Evolutionary conservation across 2,888 invertebrate genomes (phyloP).

Genomic region (Pterostichus madidus): DNA sequence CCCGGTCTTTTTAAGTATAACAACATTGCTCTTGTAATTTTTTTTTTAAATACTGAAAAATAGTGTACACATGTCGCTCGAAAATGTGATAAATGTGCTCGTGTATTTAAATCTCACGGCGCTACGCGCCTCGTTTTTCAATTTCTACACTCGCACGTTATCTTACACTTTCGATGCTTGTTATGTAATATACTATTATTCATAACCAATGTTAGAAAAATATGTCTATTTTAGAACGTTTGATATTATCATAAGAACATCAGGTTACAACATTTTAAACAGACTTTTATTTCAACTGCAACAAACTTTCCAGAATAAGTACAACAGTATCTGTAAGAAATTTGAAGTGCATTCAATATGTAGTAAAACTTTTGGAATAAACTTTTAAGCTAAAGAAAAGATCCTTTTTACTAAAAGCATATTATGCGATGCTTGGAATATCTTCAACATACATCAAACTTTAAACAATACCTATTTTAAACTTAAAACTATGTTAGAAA

Average conservation of each 20-base stretch:
- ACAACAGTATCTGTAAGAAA: not conserved
- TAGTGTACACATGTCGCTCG: too few species aligned
- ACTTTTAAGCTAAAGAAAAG: slow-evolving; percentile 1
- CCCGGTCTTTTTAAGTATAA: too few species aligned
- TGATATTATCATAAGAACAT: too few species aligned
- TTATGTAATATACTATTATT: too few species aligned
- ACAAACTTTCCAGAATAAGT: slow-evolving; percentile 2
- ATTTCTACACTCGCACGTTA: too few species aligned
- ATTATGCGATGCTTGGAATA: not conserved
- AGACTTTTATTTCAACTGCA: not conserved
- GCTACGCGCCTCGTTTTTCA: too few species aligned
- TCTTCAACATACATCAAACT: not conserved
- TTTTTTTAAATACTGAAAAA: too few species aligned
- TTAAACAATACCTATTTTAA: not conserved
- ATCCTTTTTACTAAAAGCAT: slow-evolving; percentile 3
- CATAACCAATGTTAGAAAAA: not conserved
- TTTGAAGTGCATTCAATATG: not conserved
- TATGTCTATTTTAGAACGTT: not conserved
- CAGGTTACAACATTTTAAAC: not conserved
- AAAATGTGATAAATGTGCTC: too few species aligned
- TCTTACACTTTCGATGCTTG: too few species aligned
- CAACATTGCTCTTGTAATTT: too few species aligned
- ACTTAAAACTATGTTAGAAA: not conserved
- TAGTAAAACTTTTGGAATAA: not conserved
- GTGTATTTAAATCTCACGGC: too few species aligned